These are phyloP conservation scores for Symphodus melops DNA, from an alignment of 2,113 vertebrate species.

Conservation along the genomic window DNA sequence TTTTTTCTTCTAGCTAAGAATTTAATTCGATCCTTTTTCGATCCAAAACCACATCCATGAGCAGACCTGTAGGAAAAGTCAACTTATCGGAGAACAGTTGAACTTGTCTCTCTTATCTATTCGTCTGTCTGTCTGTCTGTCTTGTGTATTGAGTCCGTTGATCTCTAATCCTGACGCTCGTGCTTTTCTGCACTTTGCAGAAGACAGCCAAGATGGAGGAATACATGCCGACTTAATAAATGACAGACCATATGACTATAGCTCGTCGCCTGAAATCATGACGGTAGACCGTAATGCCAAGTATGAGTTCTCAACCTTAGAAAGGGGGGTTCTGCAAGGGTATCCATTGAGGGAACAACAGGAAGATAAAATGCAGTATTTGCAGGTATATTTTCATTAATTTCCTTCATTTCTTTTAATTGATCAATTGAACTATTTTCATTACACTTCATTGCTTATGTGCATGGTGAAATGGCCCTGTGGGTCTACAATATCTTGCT, in stretches of 20 bases:
- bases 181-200: slow-evolving; percentile 90
- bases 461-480: slow-evolving; percentile 80
- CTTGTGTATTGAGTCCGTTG: slow-evolving; percentile 83
- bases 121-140: slow-evolving; percentile 87
- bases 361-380: slow-evolving; percentile 95
- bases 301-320: slow-evolving; percentile 90
- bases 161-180: slow-evolving; percentile 85
- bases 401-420: slow-evolving; percentile 81
- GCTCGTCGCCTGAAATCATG: slow-evolving; percentile 86
- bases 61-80: slow-evolving; percentile 44
- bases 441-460: slow-evolving; percentile 71
- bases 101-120: slow-evolving; percentile 83
- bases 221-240: slow-evolving; percentile 88
- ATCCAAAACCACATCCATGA: slow-evolving; percentile 34
- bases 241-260: slow-evolving; percentile 89
- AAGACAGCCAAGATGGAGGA: slow-evolving; percentile 89
- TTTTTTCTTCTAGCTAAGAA: slow-evolving; percentile 2
- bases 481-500: slow-evolving; percentile 56
- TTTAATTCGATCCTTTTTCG: slow-evolving; percentile 15
- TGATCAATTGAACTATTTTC: slow-evolving; percentile 70
- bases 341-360: slow-evolving; percentile 86
- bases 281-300: slow-evolving; percentile 89
- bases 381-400: slow-evolving; percentile 91
- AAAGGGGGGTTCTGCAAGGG: slow-evolving; percentile 87
- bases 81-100: slow-evolving; percentile 70